Percentiles rank a stretch among this genome's conserved stretches.
Conservation (phyloP, 2,888 invertebrate species). For the Cartodere bifasciata region DNA sequence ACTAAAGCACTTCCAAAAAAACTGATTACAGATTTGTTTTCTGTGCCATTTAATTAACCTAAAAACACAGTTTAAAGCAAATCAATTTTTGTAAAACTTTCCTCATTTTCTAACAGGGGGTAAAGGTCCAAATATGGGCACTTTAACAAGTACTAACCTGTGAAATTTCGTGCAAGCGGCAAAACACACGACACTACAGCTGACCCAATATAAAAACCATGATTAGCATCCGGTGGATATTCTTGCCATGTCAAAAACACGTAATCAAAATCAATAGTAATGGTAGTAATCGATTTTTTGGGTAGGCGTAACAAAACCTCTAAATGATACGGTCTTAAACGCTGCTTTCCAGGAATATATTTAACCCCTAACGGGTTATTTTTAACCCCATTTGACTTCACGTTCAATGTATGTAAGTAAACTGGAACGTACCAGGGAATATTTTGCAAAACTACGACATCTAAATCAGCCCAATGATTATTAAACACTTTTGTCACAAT, state of each 20-base stretch:
- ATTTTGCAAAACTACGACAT: constrained; percentile 76
- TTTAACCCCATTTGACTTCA: constrained; percentile 43
- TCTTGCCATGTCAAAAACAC: constrained; percentile 97
- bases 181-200: constrained; percentile 69
- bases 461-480: constrained; percentile 60
- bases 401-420: constrained; percentile 75
- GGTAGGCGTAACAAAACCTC: constrained; percentile 75
- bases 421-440: constrained; percentile 77
- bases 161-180: constrained; percentile 68
- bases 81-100: no score
- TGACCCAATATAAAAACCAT: constrained; percentile 92
- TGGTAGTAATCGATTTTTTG: constrained; percentile 62
- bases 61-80: no score
- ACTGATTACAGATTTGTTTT: no score
- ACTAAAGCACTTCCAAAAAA: no score
- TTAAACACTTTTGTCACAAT: constrained; percentile 77
- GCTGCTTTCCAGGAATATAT: constrained; percentile 68
- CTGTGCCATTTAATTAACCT: no score
- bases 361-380: constrained; percentile 46
- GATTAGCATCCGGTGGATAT: constrained; percentile 99
- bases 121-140: no score
- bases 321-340: constrained; percentile 74
- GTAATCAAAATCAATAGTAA: constrained; percentile 85
- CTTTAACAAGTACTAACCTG: no score
- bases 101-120: no score